Evolutionary conservation across 2,888 invertebrate species (phyloP), one percentile per base, ranked within the genome.

Genomic region (Agelastica alni): DNA sequence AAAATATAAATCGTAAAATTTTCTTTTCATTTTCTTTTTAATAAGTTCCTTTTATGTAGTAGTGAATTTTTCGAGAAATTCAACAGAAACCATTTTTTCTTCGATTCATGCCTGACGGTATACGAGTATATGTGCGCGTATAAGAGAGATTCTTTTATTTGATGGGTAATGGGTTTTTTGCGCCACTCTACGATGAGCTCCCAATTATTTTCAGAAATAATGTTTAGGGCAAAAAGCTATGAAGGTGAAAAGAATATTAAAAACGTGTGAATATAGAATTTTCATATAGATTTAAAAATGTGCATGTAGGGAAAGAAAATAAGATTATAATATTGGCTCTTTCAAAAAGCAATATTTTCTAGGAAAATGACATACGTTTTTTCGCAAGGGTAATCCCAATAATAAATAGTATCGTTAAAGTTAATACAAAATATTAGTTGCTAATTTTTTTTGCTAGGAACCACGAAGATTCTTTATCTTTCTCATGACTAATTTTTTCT

Each of bases 151-250:
- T 32, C 41, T 49, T 49, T 49, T 22, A 49, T 49, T 49, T 41
- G 49, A 41, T 10, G 26, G 18, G 14, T 49, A 42, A 49, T 49
- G 32, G 49, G 42, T 41, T 49, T 49, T 37, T 49, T 49, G 32
- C 32, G 41, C 32, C 12, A 31, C 17, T 10, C 22, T 31, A 18
- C 32, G 18, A 12, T 30, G 31, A 20, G 28, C 17, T 41, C 20
- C 41, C 48, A 42, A 49, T 49, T 49, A 42, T 49, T 22, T 39
- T 20, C 26, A 32, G 22, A 49, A 49, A 49, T 49, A 49, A 49
- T 49, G n/a, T 30, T 16, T n/a, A 22, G 16, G 22, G 2, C 10
- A 16, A 26, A 34, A 34, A 34, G 31, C 4, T n/a, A 37, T 6
- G 20, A 46, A 16, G 14, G n/a, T 26, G 12, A 26, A 46, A 17